Conservation (phyloP, 1,140 invertebrate species). For the Micrasema longulum region DNA sequence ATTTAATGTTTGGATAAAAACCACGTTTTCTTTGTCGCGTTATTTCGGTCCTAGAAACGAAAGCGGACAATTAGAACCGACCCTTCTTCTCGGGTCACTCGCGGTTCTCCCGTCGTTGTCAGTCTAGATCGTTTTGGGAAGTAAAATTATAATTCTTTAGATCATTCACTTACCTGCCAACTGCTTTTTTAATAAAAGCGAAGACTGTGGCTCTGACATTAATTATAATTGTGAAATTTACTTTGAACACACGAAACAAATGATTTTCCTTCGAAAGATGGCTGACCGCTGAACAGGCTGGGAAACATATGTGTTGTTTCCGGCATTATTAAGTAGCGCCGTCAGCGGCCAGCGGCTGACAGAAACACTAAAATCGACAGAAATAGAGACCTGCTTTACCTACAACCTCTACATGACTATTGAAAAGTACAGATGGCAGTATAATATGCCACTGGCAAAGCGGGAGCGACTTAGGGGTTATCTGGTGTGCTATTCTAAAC, state of each 20-base stretch:
- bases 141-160: not conserved
- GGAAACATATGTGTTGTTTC: conserved; percentile 59
- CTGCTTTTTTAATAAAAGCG: conserved; percentile 94
- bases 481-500: too few relatives aligned
- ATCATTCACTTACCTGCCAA: conserved; percentile 81
- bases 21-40: conserved; percentile 10
- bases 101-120: not conserved
- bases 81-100: conserved; percentile 30
- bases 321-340: conserved; percentile 19
- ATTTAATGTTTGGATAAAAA: not conserved
- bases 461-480: too few relatives aligned
- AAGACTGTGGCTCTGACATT: conserved; percentile 96
- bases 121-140: not conserved
- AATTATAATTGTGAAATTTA: conserved; percentile 78
- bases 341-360: not conserved
- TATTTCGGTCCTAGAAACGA: conserved; percentile 37
- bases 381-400: conserved; percentile 9
- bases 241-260: conserved; percentile 72
- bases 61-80: conserved; percentile 50
- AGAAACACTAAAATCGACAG: too few relatives aligned
- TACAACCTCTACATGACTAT: too few relatives aligned
- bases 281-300: conserved; percentile 70
- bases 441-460: too few relatives aligned
- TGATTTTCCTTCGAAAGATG: conserved; percentile 71
- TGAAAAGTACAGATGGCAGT: too few relatives aligned